Conservation (phyloP, 2,888 invertebrate species). For the Silvanus unidentatus region DNA sequence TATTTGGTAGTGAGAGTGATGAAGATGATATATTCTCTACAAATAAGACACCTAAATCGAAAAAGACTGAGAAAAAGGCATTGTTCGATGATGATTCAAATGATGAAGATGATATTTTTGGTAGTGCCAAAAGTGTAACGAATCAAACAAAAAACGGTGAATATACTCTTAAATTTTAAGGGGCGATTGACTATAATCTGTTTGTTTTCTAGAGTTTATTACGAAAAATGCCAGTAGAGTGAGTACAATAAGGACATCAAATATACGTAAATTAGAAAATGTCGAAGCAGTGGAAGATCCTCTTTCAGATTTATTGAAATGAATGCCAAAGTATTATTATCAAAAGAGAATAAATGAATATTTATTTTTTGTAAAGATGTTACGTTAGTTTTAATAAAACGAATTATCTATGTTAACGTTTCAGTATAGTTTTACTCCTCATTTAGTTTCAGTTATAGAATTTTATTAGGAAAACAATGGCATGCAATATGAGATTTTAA, state of each 20-base stretch:
- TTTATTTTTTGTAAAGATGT: conserved; percentile 3
- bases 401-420: no score
- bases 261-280: conserved; percentile 34
- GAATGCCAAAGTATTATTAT: neutral
- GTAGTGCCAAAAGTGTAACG: conserved; percentile 4
- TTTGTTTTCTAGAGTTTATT: neutral
- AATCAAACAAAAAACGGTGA: neutral
- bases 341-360: neutral
- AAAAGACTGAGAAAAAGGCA: conserved; percentile 24
- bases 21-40: conserved; percentile 11
- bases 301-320: conserved; percentile 27
- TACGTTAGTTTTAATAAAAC: no score
- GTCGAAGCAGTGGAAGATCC: conserved; percentile 34
- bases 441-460: no score
- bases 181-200: neutral
- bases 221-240: conserved; percentile 1
- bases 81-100: conserved; percentile 33
- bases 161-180: neutral
- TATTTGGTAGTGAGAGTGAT: conserved; percentile 11
- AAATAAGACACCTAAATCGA: conserved; percentile 6
- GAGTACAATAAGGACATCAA: neutral
- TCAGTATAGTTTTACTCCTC: no score
- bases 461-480: no score
- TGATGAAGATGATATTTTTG: conserved; percentile 33
- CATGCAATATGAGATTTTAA: no score